Evolutionary conservation across 2,113 vertebrate genomes (phyloP), one percentile per base, ranked within the genome.

Genomic region (Callipepla californica): DNA sequence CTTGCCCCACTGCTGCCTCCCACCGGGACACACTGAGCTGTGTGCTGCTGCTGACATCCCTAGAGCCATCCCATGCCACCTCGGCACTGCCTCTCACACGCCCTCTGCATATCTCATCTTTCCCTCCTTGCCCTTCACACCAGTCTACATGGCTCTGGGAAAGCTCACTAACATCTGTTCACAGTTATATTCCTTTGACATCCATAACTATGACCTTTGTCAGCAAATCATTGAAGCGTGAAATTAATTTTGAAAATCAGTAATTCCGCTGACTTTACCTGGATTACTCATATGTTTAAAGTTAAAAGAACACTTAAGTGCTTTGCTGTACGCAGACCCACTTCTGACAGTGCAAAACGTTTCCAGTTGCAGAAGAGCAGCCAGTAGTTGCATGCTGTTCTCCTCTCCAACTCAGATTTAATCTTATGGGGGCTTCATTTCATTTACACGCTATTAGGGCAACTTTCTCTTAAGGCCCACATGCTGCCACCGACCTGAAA

Each of bases 201-300:
- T 85, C 73, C 68, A 8, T 70, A 94, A 92, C 82, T 38, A 85
- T 44, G 82, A 93, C 89, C 93, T 93, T 85, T 92, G 79, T 89
- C 91, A 85, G 85, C 87, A 85, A 92, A 83, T 70, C 72, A 23
- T 28, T 74, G 89, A 63, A 92, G 91, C 95, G 80, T 91, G 85
- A 94, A 94, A 96, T 93, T 79, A 32, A 93, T 58, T 91, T 34
- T 80, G 74, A 80, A 82, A 95, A 91, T 67, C 81, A 74, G 65
- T 44, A 51, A 94, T 65, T 89, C 85, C 11, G 1, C 87, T 20
- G 59, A 15, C 79, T 94, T 88, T 11, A 94, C 91, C 93, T 94
- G 91, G 57, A 61, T 50, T 13, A 6, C 38, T 91, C 79, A 48
- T 15, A 23, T 68, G 87, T 40, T 90, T 83, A 11, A 92, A 91